Evolutionary conservation across 1,140 invertebrate species (phyloP).

Genomic region (Riptortus pedestris): DNA sequence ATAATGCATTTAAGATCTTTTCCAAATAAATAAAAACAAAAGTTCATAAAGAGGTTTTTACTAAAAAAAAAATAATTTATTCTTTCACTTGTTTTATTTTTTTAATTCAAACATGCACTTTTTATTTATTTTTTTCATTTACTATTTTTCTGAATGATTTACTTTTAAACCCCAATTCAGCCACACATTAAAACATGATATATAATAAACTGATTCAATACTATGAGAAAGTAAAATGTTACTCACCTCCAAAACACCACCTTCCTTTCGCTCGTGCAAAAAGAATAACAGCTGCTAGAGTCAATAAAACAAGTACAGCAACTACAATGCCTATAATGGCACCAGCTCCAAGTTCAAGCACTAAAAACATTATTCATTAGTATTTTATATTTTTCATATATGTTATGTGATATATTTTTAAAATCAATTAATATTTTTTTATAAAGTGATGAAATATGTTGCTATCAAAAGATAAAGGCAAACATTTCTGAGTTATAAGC

Average conservation of each 20-base stretch:
- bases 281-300: slow-evolving; percentile 53
- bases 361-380: slow-evolving; percentile 25
- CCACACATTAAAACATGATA: too few relatives aligned
- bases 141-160: too few relatives aligned
- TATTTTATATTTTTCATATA: background rate
- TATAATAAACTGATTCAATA: too few relatives aligned
- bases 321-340: slow-evolving; percentile 65
- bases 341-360: slow-evolving; percentile 46
- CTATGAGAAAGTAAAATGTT: background rate
- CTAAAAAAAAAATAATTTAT: too few relatives aligned
- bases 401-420: slow-evolving; percentile 1
- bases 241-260: slow-evolving; percentile 74
- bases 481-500: too few relatives aligned
- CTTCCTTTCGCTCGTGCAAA: slow-evolving; percentile 65
- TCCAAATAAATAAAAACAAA: too few relatives aligned
- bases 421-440: background rate
- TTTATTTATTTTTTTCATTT: too few relatives aligned
- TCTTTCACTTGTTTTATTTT: too few relatives aligned
- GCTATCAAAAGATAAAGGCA: too few relatives aligned
- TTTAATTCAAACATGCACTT: too few relatives aligned
- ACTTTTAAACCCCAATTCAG: too few relatives aligned
- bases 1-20: slow-evolving; percentile 1
- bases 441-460: background rate
- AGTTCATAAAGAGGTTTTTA: too few relatives aligned
- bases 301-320: slow-evolving; percentile 51